Evolutionary conservation across 1,140 invertebrate genomes (phyloP).

Genomic region (Cydia fagiglandana): DNA sequence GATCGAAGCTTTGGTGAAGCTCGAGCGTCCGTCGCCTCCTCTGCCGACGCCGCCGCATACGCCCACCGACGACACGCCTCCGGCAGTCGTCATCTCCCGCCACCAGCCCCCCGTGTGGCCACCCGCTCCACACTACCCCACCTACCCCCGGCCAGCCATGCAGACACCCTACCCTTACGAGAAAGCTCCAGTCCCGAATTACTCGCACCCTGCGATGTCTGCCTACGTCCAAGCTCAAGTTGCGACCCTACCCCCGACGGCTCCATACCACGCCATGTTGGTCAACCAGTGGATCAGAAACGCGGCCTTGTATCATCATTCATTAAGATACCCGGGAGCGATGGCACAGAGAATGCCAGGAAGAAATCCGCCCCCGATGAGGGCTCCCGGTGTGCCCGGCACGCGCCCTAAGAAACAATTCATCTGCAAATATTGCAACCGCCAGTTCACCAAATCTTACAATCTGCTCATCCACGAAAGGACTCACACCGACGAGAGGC

Average conservation of each 20-base stretch:
- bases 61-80: slow-evolving; percentile 81
- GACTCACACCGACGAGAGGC: slow-evolving; percentile 97
- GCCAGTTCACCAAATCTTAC: slow-evolving; percentile 98
- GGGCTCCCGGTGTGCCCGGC: slow-evolving; percentile 80
- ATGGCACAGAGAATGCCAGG: slow-evolving; percentile 73
- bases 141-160: slow-evolving; percentile 59
- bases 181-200: slow-evolving; percentile 55
- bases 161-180: slow-evolving; percentile 64
- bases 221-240: slow-evolving; percentile 76
- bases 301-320: slow-evolving; percentile 83
- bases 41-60: slow-evolving; percentile 86
- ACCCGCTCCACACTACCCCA: slow-evolving; percentile 52
- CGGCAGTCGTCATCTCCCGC: slow-evolving; percentile 61
- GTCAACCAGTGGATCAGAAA: slow-evolving; percentile 87
- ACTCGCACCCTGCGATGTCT: slow-evolving; percentile 60
- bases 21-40: slow-evolving; percentile 83
- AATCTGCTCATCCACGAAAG: slow-evolving; percentile 97
- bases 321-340: slow-evolving; percentile 70
- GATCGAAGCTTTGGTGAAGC: slow-evolving; percentile 79
- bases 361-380: slow-evolving; percentile 78
- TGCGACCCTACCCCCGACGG: slow-evolving; percentile 62
- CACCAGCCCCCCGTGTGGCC: slow-evolving; percentile 64
- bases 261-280: slow-evolving; percentile 78
- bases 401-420: slow-evolving; percentile 94
- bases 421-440: slow-evolving; percentile 96